Percentiles rank a stretch among this genome's conserved stretches.
phyloP scores from a whole-genome alignment of 2,888 invertebrate genomes.

The Drosophila merina region DNA sequence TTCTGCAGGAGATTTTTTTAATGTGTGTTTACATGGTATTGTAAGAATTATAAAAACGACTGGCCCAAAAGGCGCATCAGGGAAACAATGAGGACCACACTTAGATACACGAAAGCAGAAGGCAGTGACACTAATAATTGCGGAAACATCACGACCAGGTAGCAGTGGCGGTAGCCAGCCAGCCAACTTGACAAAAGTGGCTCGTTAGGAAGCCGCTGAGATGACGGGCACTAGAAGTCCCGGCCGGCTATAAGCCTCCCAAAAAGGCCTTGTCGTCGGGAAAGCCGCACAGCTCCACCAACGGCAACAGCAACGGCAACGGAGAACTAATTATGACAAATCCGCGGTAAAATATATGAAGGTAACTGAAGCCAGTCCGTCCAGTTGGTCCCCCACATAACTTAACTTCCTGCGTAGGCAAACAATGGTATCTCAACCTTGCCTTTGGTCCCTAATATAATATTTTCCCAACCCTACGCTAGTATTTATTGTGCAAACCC shows the following conservation, averaged over 20 bases:
- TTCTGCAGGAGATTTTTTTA: conserved; percentile 10
- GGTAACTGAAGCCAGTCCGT: conserved; percentile 44
- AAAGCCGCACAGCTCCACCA: conserved; percentile 33
- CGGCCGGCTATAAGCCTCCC: conserved; percentile 36
- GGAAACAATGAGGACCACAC: conserved; percentile 65
- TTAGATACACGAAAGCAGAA: conserved; percentile 55
- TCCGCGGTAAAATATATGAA: conserved; percentile 69
- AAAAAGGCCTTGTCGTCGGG: conserved; percentile 58
- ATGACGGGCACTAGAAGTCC: conserved; percentile 49
- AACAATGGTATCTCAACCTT: conserved; percentile 2
- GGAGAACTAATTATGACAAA: conserved; percentile 78
- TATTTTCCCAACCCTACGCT: background rate
- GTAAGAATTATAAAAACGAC: conserved; percentile 68
- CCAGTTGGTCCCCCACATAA: conserved; percentile 32
- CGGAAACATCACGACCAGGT: conserved; percentile 69
- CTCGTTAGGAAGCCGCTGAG: conserved; percentile 52
- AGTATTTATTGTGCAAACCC: conserved; percentile 15
- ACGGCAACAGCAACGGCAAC: conserved; percentile 25
- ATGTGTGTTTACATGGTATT: conserved; percentile 44
- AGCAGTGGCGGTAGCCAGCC: conserved; percentile 12
- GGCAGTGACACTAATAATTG: conserved; percentile 68
- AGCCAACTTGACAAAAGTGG: conserved; percentile 67
- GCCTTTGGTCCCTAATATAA: background rate
- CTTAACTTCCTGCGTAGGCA: conserved; percentile 29
- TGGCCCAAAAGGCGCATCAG: conserved; percentile 70